These are phyloP conservation scores for Drosophila seclusa DNA, from an alignment of 2,888 invertebrate genomes.

Conservation along the genomic window DNA sequence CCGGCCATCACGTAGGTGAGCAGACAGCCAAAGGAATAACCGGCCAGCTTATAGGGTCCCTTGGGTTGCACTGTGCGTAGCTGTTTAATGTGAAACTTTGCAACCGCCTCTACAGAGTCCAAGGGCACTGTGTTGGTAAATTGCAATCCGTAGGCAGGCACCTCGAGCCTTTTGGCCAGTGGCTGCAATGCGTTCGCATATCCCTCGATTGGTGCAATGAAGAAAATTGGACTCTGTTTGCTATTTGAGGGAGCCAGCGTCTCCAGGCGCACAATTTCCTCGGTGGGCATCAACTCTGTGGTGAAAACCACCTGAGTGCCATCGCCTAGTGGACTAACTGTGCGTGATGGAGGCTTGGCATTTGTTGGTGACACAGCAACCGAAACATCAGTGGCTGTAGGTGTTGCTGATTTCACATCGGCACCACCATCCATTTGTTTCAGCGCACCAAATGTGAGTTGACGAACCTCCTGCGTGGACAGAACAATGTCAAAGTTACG, in stretches of 20 bases:
- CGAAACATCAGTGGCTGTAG: conserved; percentile 11
- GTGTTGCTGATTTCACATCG: conserved; percentile 56
- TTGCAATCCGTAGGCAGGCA: conserved; percentile 95
- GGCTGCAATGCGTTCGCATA: conserved; percentile 89
- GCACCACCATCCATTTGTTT: conserved; percentile 85
- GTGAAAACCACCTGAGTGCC: conserved; percentile 87
- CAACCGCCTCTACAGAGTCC: conserved; percentile 89
- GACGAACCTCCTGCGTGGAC: conserved; percentile 95
- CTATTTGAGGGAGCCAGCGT: conserved; percentile 84
- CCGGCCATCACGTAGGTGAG: conserved; percentile 98
- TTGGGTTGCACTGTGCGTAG: conserved; percentile 91
- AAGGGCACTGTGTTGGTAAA: conserved; percentile 92
- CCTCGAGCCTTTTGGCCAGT: conserved; percentile 90
- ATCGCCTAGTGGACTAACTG: conserved; percentile 83
- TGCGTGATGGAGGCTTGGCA: conserved; percentile 53
- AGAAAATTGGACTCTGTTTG: conserved; percentile 87
- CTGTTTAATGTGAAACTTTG: conserved; percentile 89
- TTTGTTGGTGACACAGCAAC: conserved; percentile 35
- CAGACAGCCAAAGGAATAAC: conserved; percentile 98
- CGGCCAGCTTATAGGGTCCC: conserved; percentile 95
- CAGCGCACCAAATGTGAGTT: conserved; percentile 91
- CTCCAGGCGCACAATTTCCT: conserved; percentile 89
- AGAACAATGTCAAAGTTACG: conserved; percentile 95
- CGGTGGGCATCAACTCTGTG: conserved; percentile 90
- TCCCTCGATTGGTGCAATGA: conserved; percentile 95